These are phyloP conservation scores for Corvus cornix DNA, from an alignment of 2,113 vertebrate species.

Conservation along the genomic window DNA sequence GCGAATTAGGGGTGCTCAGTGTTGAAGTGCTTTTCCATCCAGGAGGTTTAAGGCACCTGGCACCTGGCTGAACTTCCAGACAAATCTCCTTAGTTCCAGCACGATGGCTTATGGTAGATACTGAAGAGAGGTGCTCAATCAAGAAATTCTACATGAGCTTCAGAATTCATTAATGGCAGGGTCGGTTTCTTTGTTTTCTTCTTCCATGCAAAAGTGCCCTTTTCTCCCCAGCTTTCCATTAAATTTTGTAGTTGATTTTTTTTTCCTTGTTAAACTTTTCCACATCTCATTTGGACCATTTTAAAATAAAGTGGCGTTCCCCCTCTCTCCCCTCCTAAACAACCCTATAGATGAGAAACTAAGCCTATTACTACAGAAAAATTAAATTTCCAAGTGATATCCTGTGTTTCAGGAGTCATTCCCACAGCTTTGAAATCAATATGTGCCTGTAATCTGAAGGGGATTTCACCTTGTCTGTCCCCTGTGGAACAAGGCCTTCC, in stretches of 20 bases:
- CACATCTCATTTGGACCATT: background rate
- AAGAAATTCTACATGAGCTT: background rate
- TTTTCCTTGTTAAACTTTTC: background rate
- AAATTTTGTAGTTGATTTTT: background rate
- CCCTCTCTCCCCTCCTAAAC: background rate
- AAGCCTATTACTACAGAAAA: background rate
- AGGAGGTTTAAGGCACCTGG: background rate
- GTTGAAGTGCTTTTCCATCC: background rate
- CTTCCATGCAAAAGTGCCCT: background rate
- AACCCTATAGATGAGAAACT: background rate
- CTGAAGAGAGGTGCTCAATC: background rate
- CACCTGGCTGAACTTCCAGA: background rate
- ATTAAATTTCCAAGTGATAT: background rate
- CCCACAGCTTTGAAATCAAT: background rate
- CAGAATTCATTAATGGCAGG: background rate
- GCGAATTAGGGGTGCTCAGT: background rate
- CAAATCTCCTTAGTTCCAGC: background rate
- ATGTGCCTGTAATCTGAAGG: background rate
- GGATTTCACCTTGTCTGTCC: background rate
- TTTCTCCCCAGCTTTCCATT: fast-evolving
- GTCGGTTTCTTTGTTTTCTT: background rate
- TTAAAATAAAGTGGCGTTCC: background rate
- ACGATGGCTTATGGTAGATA: background rate
- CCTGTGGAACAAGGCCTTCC: background rate
- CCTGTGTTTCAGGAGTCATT: background rate